Evolutionary conservation across 2,888 invertebrate species (phyloP).

Genomic region (Diarsia dahlii): DNA sequence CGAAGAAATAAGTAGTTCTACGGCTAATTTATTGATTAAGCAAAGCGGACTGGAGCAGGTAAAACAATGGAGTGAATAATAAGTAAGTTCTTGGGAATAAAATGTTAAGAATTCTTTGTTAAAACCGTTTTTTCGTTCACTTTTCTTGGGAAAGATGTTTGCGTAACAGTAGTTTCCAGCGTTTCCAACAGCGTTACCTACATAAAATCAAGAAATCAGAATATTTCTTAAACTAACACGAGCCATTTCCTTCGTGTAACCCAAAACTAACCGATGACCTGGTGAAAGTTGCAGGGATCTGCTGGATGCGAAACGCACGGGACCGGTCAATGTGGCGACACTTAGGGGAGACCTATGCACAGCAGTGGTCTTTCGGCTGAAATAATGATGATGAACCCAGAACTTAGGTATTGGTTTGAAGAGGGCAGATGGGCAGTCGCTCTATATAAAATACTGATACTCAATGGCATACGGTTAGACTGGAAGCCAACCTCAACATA

Average conservation of each 20-base stretch:
- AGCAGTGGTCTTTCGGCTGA: too few species aligned
- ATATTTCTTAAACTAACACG: background rate
- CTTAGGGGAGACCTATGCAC: too few species aligned
- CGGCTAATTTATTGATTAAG: conserved; percentile 48
- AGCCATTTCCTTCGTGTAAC: background rate
- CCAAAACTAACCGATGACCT: too few species aligned
- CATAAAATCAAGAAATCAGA: background rate
- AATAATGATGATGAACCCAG: too few species aligned
- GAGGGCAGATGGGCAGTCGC: background rate
- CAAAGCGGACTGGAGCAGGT: conserved; percentile 31
- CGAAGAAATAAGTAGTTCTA: conserved; percentile 37
- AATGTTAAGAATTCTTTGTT: conserved; percentile 36
- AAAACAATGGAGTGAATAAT: conserved; percentile 47
- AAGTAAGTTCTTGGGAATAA: conserved; percentile 43
- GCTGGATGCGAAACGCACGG: too few species aligned
- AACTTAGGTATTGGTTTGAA: too few species aligned
- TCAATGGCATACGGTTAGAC: background rate
- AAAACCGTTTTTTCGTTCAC: conserved; percentile 22
- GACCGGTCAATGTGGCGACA: too few species aligned
- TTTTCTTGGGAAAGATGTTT: conserved; percentile 15
- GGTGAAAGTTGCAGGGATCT: too few species aligned
- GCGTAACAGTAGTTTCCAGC: conserved; percentile 9
- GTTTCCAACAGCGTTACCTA: background rate
- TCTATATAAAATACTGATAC: background rate
- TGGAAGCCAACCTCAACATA: background rate